Conservation (phyloP, 2,113 vertebrate genomes). For the Malurus melanocephalus region DNA sequence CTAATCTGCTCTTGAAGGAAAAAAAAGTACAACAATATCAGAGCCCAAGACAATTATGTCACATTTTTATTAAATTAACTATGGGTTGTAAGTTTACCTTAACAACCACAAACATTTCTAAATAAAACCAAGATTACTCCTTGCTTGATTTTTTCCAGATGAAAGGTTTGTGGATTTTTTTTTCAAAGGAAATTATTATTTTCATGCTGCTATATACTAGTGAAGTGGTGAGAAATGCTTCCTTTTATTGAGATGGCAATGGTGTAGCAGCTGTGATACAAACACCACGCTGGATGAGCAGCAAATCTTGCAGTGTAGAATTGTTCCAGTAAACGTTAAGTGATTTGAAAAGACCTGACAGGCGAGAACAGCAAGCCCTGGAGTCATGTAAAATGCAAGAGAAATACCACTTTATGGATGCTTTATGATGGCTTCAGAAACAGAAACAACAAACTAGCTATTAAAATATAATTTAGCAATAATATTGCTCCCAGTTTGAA, state of each 20-base stretch:
- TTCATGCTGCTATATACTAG: slow-evolving; percentile 44
- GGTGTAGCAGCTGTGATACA: slow-evolving; percentile 71
- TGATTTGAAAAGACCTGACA: slow-evolving; percentile 94
- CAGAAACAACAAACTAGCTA: slow-evolving; percentile 72
- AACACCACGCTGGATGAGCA: slow-evolving; percentile 73
- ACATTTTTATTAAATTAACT: slow-evolving; percentile 27
- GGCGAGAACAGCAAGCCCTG: slow-evolving; percentile 86
- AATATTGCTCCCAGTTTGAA: slow-evolving; percentile 47
- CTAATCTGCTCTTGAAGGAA: slow-evolving; percentile 16
- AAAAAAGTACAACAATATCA: neutral
- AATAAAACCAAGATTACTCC: slow-evolving; percentile 20
- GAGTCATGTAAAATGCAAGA: slow-evolving; percentile 94
- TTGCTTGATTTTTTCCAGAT: slow-evolving; percentile 36
- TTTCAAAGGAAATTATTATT: slow-evolving; percentile 52
- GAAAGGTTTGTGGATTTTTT: slow-evolving; percentile 17
- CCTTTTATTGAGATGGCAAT: slow-evolving; percentile 61
- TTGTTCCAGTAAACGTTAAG: slow-evolving; percentile 80
- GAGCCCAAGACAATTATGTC: slow-evolving; percentile 1
- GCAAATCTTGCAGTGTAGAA: slow-evolving; percentile 77
- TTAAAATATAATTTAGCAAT: slow-evolving; percentile 63
- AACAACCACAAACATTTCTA: slow-evolving; percentile 26
- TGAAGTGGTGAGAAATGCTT: slow-evolving; percentile 61
- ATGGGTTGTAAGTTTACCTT: slow-evolving; percentile 29
- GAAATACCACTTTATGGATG: slow-evolving; percentile 78
- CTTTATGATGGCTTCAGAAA: slow-evolving; percentile 69